Evolutionary conservation across 2,797 vertebrate species (phyloP).

Genomic region (Chelonia mydas): DNA sequence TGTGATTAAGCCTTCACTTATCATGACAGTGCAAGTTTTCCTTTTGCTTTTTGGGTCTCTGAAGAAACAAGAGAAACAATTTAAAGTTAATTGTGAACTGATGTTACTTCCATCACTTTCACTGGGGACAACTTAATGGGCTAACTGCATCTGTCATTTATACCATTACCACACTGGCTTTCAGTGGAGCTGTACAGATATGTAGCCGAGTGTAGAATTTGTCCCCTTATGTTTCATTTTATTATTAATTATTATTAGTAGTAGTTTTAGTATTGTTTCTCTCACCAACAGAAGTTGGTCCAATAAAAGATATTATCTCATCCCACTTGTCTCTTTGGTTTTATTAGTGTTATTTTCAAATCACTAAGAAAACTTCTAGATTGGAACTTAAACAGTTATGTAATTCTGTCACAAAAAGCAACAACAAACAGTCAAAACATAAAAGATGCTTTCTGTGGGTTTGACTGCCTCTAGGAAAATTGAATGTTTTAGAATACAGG

Average conservation of each 20-base stretch:
- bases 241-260: not conserved
- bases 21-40: not conserved
- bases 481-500: not conserved
- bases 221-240: not conserved
- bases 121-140: not conserved
- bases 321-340: not conserved
- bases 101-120: not conserved
- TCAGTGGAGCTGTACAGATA: not conserved
- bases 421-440: not conserved
- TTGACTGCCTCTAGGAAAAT: not conserved
- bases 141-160: not conserved
- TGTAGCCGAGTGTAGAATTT: not conserved
- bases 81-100: not conserved
- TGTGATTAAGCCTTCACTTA: not conserved
- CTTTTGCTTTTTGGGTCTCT: not conserved
- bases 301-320: not conserved
- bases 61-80: not conserved
- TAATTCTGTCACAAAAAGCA: not conserved
- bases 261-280: not conserved
- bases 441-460: not conserved
- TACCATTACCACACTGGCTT: not conserved
- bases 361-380: not conserved
- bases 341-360: not conserved
- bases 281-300: not conserved
- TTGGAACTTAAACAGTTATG: not conserved